Evolutionary conservation across 2,797 vertebrate species (phyloP), one percentile per base, ranked within the genome.

Genomic region (Phrynocephalus vlangalii): DNA sequence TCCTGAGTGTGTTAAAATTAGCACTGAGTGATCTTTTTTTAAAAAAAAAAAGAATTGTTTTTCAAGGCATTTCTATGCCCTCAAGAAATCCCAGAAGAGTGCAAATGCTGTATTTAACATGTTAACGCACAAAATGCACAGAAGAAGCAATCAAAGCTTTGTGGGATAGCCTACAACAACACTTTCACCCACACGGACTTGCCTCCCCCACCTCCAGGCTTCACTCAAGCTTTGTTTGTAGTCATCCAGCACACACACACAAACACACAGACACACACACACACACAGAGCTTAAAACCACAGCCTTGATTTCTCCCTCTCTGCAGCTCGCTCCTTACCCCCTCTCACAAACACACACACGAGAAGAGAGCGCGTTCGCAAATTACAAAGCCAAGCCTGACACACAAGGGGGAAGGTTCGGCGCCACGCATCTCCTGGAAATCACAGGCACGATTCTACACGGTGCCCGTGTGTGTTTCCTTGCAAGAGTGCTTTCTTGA

Each of bases 61-160:
- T 33, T 56, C 86, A 2, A 1, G 87, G 63, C 2, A 67, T 89
- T 85, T 13, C 10, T 20, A 48, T 4, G 44, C 15, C 83, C 73
- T 56, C 73, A 73, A 73, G 85, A 6, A 9, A 90, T 0, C 38
- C 79, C 79, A 72, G n/a, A 83, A 86, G 48, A n/a, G 28, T 85
- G 67, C 26, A 71, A 28, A 87, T 60, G 78, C 18, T 67, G 6
- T 10, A 88, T 88, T 77, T 38, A 72, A 7, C 63, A 5, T 30
- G 33, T 22, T 66, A 67, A 86, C 44, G 44, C 73, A 52, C 13
- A 63, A 38, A 72, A 79, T 44, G 38, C 71, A 30, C 3, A 8
- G 28, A 78, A 76, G 16, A 48, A 48, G 71, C 38, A 67, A 71
- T 22, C 82, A 33, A 60, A 76, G 68, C 2, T 76, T 28, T 48